These are phyloP conservation scores for Drosophila yakuba DNA, from an alignment of 1,140 invertebrate genomes.

Conservation along the genomic window DNA sequence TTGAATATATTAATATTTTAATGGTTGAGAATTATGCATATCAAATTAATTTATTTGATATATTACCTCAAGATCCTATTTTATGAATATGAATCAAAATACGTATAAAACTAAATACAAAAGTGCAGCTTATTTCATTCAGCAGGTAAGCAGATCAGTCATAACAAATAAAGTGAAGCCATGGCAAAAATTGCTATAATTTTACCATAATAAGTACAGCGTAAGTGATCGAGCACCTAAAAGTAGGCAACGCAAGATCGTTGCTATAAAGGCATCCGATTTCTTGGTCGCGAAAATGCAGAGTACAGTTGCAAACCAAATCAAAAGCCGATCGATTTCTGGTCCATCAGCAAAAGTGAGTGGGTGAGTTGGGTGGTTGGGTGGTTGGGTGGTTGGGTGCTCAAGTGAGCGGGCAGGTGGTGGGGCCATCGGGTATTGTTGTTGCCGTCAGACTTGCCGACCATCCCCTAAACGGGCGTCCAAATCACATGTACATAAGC, in stretches of 20 bases:
- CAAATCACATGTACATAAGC: constrained; percentile 35
- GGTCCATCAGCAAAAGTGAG: constrained; percentile 6
- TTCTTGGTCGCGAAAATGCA: constrained; percentile 5
- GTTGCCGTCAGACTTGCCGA: constrained; percentile 17
- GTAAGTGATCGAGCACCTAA: constrained; percentile 11
- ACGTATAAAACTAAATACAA: too few relatives aligned
- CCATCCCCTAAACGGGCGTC: constrained; percentile 43
- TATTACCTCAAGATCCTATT: too few relatives aligned
- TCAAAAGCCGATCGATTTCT: constrained; percentile 19
- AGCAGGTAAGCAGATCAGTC: background rate
- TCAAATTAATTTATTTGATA: too few relatives aligned
- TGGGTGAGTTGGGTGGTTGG: background rate
- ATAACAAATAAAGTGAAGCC: too few relatives aligned
- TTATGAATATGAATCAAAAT: too few relatives aligned
- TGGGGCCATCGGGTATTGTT: constrained; percentile 28
- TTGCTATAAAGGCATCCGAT: constrained; percentile 37
- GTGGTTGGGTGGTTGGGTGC: background rate
- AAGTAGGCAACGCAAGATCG: constrained; percentile 59
- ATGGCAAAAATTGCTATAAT: background rate
- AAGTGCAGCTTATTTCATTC: too few relatives aligned
- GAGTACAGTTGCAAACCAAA: constrained; percentile 49
- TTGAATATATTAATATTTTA: background rate
- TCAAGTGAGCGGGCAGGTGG: constrained; percentile 9
- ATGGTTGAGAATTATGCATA: too few relatives aligned
- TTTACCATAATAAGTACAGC: background rate